A percentile compares a stretch with the other conserved stretches of the same genome.
phyloP scores from a whole-genome alignment of 2,888 invertebrate genomes.

The Pristionchus exspectatus region DNA sequence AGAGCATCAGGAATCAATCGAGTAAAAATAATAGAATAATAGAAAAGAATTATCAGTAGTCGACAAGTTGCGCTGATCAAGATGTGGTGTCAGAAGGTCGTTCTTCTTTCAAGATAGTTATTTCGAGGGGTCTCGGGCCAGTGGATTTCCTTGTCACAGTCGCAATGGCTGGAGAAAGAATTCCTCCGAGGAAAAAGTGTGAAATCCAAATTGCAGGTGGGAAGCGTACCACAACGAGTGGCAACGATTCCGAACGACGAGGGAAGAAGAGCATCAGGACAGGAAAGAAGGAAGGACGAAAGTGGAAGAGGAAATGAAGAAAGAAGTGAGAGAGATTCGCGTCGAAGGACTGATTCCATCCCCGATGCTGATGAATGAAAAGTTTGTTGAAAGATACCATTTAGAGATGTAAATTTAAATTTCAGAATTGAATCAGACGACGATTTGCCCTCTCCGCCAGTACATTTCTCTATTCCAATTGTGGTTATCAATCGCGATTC shows the following conservation, averaged over 20 bases:
- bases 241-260: slow-evolving; percentile 42
- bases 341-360: slow-evolving; percentile 25
- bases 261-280: background rate
- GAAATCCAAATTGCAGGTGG: background rate
- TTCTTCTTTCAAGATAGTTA: too few relatives aligned
- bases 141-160: too few relatives aligned
- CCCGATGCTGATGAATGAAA: slow-evolving; percentile 27
- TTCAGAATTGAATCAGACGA: background rate
- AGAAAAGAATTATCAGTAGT: too few relatives aligned
- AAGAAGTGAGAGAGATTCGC: background rate
- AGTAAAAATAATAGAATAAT: too few relatives aligned
- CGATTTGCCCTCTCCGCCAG: background rate
- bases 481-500: background rate
- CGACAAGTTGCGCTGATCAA: too few relatives aligned
- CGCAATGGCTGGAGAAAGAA: too few relatives aligned
- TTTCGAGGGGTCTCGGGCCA: too few relatives aligned
- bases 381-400: background rate
- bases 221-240: slow-evolving; percentile 32
- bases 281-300: background rate
- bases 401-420: background rate
- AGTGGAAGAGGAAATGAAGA: background rate
- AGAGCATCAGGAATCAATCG: too few relatives aligned
- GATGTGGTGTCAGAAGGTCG: too few relatives aligned
- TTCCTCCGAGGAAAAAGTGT: too few relatives aligned
- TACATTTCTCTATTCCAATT: background rate